These are phyloP conservation scores for Chelonus formosanus DNA, from an alignment of 2,888 invertebrate species.

Conservation along the genomic window DNA sequence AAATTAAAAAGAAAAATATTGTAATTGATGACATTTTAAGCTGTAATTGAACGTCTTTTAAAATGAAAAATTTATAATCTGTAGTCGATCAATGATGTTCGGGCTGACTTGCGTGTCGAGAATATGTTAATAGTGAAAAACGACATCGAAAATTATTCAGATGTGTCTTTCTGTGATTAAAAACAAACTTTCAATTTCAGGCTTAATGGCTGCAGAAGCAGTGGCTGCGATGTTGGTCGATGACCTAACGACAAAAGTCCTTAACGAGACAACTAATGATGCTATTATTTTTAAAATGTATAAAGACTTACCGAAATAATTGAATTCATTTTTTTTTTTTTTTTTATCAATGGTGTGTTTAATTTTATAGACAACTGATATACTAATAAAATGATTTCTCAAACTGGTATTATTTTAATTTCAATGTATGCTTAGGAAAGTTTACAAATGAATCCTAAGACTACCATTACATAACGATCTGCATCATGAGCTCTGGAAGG, in stretches of 20 bases:
- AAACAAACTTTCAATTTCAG: slow-evolving; percentile 42
- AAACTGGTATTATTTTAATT: no score
- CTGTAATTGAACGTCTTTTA: no score
- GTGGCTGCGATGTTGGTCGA: slow-evolving; percentile 62
- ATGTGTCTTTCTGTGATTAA: not conserved
- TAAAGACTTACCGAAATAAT: slow-evolving; percentile 54
- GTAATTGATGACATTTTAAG: no score
- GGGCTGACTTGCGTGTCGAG: no score
- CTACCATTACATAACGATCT: slow-evolving; percentile 27
- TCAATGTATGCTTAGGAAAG: no score
- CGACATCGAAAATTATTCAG: no score
- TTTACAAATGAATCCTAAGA: not conserved
- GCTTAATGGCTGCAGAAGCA: slow-evolving; percentile 61
- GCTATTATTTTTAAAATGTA: slow-evolving; percentile 60
- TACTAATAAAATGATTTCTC: no score
- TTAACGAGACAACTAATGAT: slow-evolving; percentile 56
- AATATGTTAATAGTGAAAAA: no score
- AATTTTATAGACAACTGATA: slow-evolving; percentile 3
- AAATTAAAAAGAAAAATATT: no score
- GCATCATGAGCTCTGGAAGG: slow-evolving; percentile 28
- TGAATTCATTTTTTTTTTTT: slow-evolving; percentile 36
- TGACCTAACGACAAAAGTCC: slow-evolving; percentile 58
- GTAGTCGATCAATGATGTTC: no score
- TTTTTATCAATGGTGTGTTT: slow-evolving; percentile 15
- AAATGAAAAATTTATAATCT: no score